Percentiles rank a stretch among this genome's conserved stretches.
Evolutionary conservation across 2,113 vertebrate genomes (phyloP).

Genomic region (Irena cyanogastra): DNA sequence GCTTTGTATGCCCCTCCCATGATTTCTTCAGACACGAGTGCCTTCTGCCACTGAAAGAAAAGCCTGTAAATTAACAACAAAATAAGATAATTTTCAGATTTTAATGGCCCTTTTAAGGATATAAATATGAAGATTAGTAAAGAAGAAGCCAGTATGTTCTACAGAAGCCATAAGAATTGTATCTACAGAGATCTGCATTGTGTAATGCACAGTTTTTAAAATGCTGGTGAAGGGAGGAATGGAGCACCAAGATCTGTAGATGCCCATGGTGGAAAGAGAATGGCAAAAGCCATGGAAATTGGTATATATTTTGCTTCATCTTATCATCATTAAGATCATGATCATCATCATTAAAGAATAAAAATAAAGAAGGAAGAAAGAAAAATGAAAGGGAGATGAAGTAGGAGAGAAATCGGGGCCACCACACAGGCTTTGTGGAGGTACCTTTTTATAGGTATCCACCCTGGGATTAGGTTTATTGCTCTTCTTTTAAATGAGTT

Average conservation of each 20-base stretch:
- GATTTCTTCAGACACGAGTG: rapidly evolving
- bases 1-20: background rate
- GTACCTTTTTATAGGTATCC: background rate
- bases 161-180: background rate
- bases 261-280: background rate
- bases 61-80: background rate
- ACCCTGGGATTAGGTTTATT: background rate
- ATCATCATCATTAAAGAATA: background rate
- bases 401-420: background rate
- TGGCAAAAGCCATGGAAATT: background rate
- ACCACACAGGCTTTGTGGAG: background rate
- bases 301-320: background rate
- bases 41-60: background rate
- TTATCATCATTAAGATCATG: background rate
- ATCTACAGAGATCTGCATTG: background rate
- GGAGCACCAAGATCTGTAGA: background rate
- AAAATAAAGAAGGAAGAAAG: background rate
- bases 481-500: background rate
- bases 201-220: background rate
- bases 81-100: background rate
- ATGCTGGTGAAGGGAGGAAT: background rate
- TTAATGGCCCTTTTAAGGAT: background rate
- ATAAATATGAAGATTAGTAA: background rate
- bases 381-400: background rate
- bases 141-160: background rate